A percentile compares a stretch with the other conserved stretches of the same genome.
Conservation (phyloP, 2,113 vertebrate genomes). For the Phoxinus phoxinus region DNA sequence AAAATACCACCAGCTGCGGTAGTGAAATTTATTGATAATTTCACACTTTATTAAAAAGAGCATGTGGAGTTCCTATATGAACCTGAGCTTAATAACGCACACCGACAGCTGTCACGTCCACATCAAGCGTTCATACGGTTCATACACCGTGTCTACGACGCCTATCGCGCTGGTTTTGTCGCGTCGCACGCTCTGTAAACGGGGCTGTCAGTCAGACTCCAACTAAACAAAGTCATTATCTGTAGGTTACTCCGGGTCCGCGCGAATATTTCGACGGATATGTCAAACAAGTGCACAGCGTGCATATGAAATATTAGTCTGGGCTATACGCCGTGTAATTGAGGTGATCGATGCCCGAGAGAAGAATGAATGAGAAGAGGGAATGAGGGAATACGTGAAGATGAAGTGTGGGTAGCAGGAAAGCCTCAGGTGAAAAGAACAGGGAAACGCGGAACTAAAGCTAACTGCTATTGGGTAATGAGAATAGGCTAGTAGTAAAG, state of each 20-base stretch:
- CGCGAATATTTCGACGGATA: background rate
- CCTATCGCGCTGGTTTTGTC: background rate
- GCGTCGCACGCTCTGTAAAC: no score
- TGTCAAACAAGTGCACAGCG: slow-evolving; percentile 9
- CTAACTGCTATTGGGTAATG: slow-evolving; percentile 23
- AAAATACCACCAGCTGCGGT: slow-evolving; percentile 11
- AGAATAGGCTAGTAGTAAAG: background rate
- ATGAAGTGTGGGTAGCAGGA: slow-evolving; percentile 35
- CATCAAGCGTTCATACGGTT: background rate
- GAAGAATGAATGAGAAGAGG: slow-evolving; percentile 70
- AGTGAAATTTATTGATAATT: background rate
- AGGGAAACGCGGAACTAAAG: background rate
- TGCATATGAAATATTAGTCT: slow-evolving; percentile 68
- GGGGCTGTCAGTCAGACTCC: no score
- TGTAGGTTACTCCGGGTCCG: background rate
- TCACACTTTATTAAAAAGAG: background rate
- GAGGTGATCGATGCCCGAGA: slow-evolving; percentile 67
- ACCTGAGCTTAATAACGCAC: background rate
- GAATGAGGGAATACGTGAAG: slow-evolving; percentile 57
- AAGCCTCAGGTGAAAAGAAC: slow-evolving; percentile 18
- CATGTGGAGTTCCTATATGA: background rate
- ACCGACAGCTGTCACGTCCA: background rate
- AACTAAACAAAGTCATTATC: background rate
- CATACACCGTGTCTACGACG: background rate
- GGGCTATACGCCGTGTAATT: slow-evolving; percentile 57